Percentiles rank a stretch among this genome's conserved stretches.
Evolutionary conservation across 2,888 invertebrate genomes (phyloP).

Genomic region (Gastracanthus pulcherrimus): DNA sequence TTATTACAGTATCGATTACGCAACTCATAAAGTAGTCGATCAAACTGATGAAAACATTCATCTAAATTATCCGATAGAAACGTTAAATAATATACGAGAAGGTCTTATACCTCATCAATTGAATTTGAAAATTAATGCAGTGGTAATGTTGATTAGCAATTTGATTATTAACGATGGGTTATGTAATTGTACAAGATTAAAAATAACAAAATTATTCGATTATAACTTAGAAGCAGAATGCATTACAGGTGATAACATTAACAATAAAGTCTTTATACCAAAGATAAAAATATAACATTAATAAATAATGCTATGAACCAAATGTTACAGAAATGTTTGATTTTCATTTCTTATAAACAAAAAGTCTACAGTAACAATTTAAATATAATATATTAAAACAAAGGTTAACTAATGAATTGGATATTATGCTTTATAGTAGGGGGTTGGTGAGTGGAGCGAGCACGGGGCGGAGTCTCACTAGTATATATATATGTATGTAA

Average conservation of each 20-base stretch:
- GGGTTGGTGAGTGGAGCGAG: no score
- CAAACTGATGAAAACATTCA: constrained; percentile 33
- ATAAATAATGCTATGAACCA: no score
- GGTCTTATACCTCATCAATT: background rate
- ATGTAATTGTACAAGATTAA: background rate
- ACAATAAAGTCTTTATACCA: background rate
- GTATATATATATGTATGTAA: no score
- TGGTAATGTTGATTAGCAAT: constrained; percentile 4
- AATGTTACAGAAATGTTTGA: no score
- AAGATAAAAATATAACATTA: no score
- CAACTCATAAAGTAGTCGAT: constrained; percentile 2
- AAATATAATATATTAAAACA: no score
- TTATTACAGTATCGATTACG: constrained; percentile 28
- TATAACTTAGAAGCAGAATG: background rate
- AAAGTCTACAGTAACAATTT: no score
- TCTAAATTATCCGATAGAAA: constrained; percentile 12
- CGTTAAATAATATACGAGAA: background rate
- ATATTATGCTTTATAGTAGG: no score
- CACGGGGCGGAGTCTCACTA: no score
- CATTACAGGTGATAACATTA: constrained; percentile 4
- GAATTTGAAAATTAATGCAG: background rate
- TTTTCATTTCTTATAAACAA: no score
- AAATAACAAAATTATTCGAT: background rate
- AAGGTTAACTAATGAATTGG: no score
- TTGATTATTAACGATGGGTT: background rate